Conservation (phyloP, 2,888 invertebrate species). For the Folsomia manolachei region DNA sequence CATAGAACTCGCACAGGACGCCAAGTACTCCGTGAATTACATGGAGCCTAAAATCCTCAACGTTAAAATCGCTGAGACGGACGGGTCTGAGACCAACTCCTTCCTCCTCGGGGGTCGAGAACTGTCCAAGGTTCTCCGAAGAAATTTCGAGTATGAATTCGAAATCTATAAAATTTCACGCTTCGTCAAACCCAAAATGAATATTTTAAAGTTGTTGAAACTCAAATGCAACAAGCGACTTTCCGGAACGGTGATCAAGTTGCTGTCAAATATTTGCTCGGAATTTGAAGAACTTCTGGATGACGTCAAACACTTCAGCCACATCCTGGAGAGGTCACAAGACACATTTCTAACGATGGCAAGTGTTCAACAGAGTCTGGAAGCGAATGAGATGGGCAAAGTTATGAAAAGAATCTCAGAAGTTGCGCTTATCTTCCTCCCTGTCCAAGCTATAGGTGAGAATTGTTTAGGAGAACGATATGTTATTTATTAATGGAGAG, state of each 20-base stretch:
- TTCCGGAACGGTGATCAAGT: not conserved
- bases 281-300: constrained; percentile 16
- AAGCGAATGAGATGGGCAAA: constrained; percentile 21
- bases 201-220: constrained; percentile 14
- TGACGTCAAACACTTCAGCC: constrained; percentile 12
- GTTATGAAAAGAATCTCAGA: constrained; percentile 23
- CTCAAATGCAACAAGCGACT: constrained; percentile 14
- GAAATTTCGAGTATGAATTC: constrained; percentile 16
- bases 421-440: constrained; percentile 20
- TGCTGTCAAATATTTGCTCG: constrained; percentile 10
- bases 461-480: no score
- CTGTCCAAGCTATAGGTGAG: constrained; percentile 12
- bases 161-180: constrained; percentile 17
- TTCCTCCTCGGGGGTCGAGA: not conserved
- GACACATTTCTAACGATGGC: constrained; percentile 16
- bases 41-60: constrained; percentile 16
- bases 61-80: constrained; percentile 6
- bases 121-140: constrained; percentile 4
- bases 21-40: constrained; percentile 11
- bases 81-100: not conserved
- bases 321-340: constrained; percentile 21
- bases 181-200: constrained; percentile 22
- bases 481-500: no score
- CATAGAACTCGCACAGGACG: constrained; percentile 17
- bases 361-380: constrained; percentile 7